Evolutionary conservation across 2,113 vertebrate genomes (phyloP), one percentile per base, ranked within the genome.

Genomic region (Riparia riparia): DNA sequence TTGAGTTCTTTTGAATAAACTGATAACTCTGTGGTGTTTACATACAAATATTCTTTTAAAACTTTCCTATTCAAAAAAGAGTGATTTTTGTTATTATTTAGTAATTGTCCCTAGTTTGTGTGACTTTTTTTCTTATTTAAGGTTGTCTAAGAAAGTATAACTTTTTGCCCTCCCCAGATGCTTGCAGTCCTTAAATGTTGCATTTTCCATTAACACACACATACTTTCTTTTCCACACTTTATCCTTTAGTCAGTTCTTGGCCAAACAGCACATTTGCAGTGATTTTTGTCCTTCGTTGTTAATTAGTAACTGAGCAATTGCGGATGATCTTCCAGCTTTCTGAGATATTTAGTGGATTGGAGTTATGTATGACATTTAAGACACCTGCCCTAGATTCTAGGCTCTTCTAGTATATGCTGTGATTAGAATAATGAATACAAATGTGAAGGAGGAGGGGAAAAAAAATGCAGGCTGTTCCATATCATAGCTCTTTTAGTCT

Each of bases 211-310:
- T 82, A 73, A 65, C 16, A 37, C 9, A 56, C 5, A 21, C 34
- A 34, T 28, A 39, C 17, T 56, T 34, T 66, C 10, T 64, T 76
- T 74, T 41, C 25, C 34, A 44, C 21, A 6, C 26, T 22, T 81
- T 47, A 17, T 5, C 31, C 85, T 88, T 83, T 29, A 74, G 61
- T 84, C 21, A 63, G 3, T 82, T 69, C 64, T 66, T 83, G 61
- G 39, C 28, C 70, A 64, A 71, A 65, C 16, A 81, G 19, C 57
- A 71, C 16, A 50, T 90, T 74, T 87, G n/a, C 58, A 66, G 37
- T 91, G 50, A 58, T 81, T 91, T 87, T 81, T 74, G n/a, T 89
- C 69, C 74, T 85, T 90, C 41, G n/a, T 42, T 78, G 44, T 95
- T 89, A 91, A 91, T 88, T 69, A 81, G 44, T 53, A 80, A 28